Evolutionary conservation across 2,113 vertebrate genomes (phyloP), one percentile per base, ranked within the genome.

Genomic region (Heptranchias perlo): DNA sequence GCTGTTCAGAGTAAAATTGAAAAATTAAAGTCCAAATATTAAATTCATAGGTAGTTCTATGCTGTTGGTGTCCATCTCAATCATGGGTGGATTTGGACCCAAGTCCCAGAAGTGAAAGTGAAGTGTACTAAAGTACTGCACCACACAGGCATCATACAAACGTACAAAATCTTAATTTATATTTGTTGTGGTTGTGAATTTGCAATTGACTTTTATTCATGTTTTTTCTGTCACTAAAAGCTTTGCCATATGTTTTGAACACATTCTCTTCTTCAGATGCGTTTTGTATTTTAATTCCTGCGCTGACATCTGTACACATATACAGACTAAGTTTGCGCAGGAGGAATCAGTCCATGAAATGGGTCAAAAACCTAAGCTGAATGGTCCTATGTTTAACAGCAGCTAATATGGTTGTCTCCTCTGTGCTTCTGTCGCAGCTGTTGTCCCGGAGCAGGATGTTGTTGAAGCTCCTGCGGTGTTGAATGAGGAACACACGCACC

Each of bases 401-500:
- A 93, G n/a, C 58, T n/a, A 93, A 62, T 39, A 61, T 92, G 4
- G 8, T 92, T n/a, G 31, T 39, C n/a, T 93, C 5, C 58, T 18
- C 35, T 62, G 14, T 93, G 89, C 58, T 93, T 93, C 35, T 93
- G 35, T 39, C 23, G 35, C 96, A 99, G 99, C 98, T 96, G 97
- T 98, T 96, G 97, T 98, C 47, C 96, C 98, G 73, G 99, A 99
- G 97, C 98, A 99, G 97, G 99, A 99, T 96, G 98, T 99, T 95
- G 98, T 99, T 96, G 99, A 99, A 97, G 99, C 99, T 0, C 99
- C 98, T 0, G 98, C 99, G 6, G 98, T 99, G 97, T 98, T 98
- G 35, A 98, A 98, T 23, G 99, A 99, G 86, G 99, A 99, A 49
- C 99, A 99, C 97, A 99, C 98, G 25, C 99, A 99, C 97, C 99